A percentile compares a stretch with the other conserved stretches of the same genome.
Conservation (phyloP, 2,113 vertebrate genomes). For the Pogonocichla stellata region DNA sequence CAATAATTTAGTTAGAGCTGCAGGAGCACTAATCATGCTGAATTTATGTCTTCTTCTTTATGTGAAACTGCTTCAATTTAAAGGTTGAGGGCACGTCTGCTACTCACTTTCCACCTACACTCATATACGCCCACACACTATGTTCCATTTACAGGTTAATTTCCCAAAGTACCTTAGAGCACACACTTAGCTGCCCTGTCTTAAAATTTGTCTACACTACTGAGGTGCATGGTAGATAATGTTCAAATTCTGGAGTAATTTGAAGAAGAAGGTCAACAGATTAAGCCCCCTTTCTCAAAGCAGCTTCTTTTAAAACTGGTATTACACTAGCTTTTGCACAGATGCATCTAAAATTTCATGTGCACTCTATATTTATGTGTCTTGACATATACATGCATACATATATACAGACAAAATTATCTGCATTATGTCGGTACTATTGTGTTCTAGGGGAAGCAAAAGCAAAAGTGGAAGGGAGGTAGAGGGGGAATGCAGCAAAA, state of each 20-base stretch:
- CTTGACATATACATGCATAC: not conserved
- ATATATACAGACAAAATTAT: not conserved
- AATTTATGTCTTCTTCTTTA: not conserved
- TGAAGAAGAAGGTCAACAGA: not conserved
- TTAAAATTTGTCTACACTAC: not conserved
- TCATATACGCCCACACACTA: not conserved
- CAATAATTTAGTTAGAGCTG: constrained; percentile 24
- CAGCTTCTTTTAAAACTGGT: not conserved
- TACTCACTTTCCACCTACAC: not conserved
- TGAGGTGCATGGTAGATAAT: not conserved
- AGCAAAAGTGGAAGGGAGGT: not conserved
- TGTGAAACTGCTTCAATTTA: not conserved
- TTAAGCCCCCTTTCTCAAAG: not conserved
- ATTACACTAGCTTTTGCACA: not conserved
- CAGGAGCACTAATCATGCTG: not conserved
- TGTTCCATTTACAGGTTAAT: not conserved
- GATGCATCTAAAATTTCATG: not conserved
- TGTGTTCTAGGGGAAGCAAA: not conserved
- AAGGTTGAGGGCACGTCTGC: not conserved
- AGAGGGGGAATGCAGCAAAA: not conserved
- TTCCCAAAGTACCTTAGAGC: not conserved
- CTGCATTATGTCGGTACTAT: not conserved
- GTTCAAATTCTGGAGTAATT: not conserved
- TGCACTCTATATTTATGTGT: not conserved
- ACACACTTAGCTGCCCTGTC: not conserved